Percentiles rank a stretch among this genome's conserved stretches.
These are phyloP conservation scores for Callipepla californica DNA, from an alignment of 2,113 vertebrate species.

Conservation along the genomic window DNA sequence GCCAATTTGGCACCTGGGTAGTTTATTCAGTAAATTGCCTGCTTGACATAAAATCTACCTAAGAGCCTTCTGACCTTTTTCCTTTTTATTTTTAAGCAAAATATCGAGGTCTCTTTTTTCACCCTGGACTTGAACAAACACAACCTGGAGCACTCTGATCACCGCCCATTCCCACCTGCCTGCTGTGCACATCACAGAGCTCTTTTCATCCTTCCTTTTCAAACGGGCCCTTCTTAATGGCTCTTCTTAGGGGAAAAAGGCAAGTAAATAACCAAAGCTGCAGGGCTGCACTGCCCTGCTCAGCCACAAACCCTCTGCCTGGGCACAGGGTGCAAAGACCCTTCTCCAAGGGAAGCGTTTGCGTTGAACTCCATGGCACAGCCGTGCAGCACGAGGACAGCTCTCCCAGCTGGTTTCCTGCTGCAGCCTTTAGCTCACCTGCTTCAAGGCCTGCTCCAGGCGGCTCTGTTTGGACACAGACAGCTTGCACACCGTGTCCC, in stretches of 20 bases:
- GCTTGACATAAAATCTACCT: neutral
- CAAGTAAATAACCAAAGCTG: fast-evolving
- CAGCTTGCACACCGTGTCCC: slow-evolving; percentile 95
- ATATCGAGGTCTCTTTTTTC: fast-evolving
- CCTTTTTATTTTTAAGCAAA: neutral
- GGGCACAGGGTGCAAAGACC: neutral
- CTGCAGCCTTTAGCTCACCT: slow-evolving; percentile 75
- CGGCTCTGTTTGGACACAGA: slow-evolving; percentile 95
- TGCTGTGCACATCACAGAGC: fast-evolving
- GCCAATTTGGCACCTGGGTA: neutral
- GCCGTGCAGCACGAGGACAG: neutral
- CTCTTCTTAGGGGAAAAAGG: neutral
- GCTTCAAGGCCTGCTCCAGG: slow-evolving; percentile 92
- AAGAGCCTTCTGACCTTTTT: neutral
- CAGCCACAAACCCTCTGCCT: neutral
- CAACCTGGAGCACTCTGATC: neutral
- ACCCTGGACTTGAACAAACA: neutral
- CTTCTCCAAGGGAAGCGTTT: neutral
- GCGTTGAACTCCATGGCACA: fast-evolving
- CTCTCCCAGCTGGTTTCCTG: fast-evolving
- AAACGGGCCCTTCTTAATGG: neutral
- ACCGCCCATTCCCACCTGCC: neutral
- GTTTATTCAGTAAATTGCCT: neutral
- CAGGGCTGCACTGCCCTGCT: neutral
- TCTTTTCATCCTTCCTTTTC: neutral